Evolutionary conservation across 2,113 vertebrate genomes (phyloP), one percentile per base, ranked within the genome.

Genomic region (Boleophthalmus pectinirostris): DNA sequence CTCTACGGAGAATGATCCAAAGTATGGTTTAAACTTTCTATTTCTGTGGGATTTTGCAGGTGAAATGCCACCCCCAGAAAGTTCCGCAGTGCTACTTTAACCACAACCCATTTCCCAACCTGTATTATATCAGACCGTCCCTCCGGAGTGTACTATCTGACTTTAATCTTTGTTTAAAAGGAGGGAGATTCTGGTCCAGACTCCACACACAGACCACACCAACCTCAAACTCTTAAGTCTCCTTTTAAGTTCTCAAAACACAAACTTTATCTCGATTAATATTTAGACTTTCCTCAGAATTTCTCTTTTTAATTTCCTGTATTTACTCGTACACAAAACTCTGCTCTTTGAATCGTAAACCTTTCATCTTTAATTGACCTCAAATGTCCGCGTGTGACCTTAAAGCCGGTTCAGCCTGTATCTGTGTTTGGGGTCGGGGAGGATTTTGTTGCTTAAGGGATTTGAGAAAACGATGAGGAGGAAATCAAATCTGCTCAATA

Each of bases 301-400:
- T 14, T 16, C 24, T 60, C 57, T 29, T 61, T 61, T 33, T 5
- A 33, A 66, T 16, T 12, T 21, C 53, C 53, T 54, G 53, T 54
- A 24, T 58, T 66, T 33, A 63, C 21, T 33, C n/a, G 21, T 38
- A 8, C 9, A 1, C 2, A 38, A 14, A 56, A 46, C 1, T 14
- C 76, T 58, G 65, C 45, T 38, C 18, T 57, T 57, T 57, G 54
- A 57, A 57, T 57, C 12, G 12, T 8, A 23, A 63, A 69, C 23
- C 68, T 64, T 73, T 75, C 54, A 72, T 70, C 49, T 75, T 51
- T 68, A 80, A 70, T 45, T 61, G 54, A 63, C 68, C 46, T 58
- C 12, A 58, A 70, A 69, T 29, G 60, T 64, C 38, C 25, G 20
- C 6, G 66, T 33, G 11, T 46, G 72, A 79, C 46, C 38, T 69